phyloP scores from a whole-genome alignment of 1,140 invertebrate species.

The Temnothorax longispinosus region DNA sequence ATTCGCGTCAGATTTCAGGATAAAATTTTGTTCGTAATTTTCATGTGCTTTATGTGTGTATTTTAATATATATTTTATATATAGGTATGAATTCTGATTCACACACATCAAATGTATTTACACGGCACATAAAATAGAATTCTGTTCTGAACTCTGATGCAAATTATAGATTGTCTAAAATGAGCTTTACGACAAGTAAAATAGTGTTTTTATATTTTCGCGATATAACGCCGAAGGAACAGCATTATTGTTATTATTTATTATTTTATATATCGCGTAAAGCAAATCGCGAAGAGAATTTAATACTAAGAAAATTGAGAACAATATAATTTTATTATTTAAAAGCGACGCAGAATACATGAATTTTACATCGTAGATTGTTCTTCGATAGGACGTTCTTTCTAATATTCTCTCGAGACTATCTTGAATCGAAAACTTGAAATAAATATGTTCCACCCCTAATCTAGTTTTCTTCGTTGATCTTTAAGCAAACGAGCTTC shows the following conservation, averaged over 20 bases:
- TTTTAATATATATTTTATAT: not conserved
- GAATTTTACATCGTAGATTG: not conserved
- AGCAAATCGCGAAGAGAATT: not conserved
- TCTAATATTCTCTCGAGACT: not conserved
- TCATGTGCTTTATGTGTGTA: not conserved
- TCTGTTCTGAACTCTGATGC: not conserved
- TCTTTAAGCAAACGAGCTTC: not conserved
- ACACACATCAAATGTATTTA: not conserved
- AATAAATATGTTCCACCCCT: not conserved
- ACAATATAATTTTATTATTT: not conserved
- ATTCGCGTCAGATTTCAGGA: constrained; percentile 17
- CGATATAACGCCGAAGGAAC: not conserved
- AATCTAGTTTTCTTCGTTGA: not conserved
- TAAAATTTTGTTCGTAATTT: not conserved
- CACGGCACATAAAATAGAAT: not conserved
- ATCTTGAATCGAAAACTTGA: not conserved
- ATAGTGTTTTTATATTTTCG: not conserved
- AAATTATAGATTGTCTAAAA: not conserved
- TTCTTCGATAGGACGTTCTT: not conserved
- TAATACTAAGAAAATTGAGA: not conserved
- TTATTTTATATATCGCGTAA: not conserved
- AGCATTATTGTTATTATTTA: not conserved
- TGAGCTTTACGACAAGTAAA: not conserved
- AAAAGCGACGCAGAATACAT: not conserved
- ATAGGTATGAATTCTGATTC: not conserved